Evolutionary conservation across 2,888 invertebrate species (phyloP), one percentile per base, ranked within the genome.

Genomic region (Marasmarcha lunaedactyla): DNA sequence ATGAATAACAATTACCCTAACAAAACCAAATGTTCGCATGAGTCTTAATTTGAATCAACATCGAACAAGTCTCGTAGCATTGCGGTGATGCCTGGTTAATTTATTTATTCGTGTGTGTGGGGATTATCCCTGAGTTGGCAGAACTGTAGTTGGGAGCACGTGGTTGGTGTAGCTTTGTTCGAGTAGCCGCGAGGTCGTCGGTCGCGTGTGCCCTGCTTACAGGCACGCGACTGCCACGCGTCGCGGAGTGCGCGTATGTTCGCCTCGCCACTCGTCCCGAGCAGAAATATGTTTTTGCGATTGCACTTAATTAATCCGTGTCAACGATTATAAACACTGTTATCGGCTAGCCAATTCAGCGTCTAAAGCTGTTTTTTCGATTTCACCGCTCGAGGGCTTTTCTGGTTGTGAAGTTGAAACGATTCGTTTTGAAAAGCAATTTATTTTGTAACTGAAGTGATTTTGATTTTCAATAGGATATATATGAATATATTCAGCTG

Each of bases 281-380:
- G n/a, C n/a, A n/a, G n/a, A 61, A 67, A 62, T 11, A 65, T 57
- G 67, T 71, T 72, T 71, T 69, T 62, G 59, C 68, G 69, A 66
- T 67, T 66, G 66, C 65, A 78, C 71, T 77, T 72, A 77, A 79
- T 79, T 79, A 76, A 71, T 71, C 66, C 71, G 60, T 68, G 67
- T 65, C 69, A 57, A 51, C 59, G 49, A 46, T 49, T 53, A 46
- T 52, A 52, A 60, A 58, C 54, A 52, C 50, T 49, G 55, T 54
- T 51, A 54, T 57, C 54, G 48, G 34, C 13, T 13, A 12, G 34
- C 20, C 34, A 14, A 34, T 30, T 30, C 12, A 11, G 30, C 4
- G 4, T 10, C 10, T 11, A 30, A 25, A 10, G 5, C 10, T 25
- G 26, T 7, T 7, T 25, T 25, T 25, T 25, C 5, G 26, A 25